Percentiles rank a stretch among this genome's conserved stretches.
Conservation (phyloP, 2,113 vertebrate genomes). For the Pelecanoides urinatrix region DNA sequence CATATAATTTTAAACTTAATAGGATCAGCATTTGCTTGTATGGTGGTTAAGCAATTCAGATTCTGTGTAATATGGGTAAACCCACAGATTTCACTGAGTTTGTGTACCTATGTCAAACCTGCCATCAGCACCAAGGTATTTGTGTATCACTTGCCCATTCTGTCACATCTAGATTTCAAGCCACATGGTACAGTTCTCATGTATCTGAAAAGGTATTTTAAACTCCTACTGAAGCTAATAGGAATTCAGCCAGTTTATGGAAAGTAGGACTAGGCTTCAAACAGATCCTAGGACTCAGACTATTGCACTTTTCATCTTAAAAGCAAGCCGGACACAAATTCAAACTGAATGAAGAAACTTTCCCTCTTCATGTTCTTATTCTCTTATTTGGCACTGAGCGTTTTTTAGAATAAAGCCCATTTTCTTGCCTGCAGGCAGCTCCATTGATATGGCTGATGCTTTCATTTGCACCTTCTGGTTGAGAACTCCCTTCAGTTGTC, state of each 20-base stretch:
- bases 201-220: conserved; percentile 23
- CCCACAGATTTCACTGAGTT: neutral
- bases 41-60: neutral
- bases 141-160: neutral
- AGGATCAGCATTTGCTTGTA: neutral
- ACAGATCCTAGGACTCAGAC: neutral
- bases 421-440: conserved; percentile 61
- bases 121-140: neutral
- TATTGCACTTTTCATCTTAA: neutral
- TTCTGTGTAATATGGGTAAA: neutral
- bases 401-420: conserved; percentile 37
- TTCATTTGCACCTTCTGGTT: neutral
- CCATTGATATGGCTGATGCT: conserved; percentile 24
- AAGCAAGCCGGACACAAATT: neutral
- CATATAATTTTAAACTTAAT: conserved; percentile 7
- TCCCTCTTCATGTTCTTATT: conserved; percentile 73
- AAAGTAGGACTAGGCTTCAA: conserved; percentile 4
- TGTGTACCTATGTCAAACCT: neutral
- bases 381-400: conserved; percentile 68
- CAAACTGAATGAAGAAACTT: neutral
- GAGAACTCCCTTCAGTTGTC: conserved; percentile 7
- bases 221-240: neutral
- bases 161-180: neutral
- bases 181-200: neutral
- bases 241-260: neutral